phyloP scores from a whole-genome alignment of 2,888 invertebrate species.

The Habrosyne pyritoides region DNA sequence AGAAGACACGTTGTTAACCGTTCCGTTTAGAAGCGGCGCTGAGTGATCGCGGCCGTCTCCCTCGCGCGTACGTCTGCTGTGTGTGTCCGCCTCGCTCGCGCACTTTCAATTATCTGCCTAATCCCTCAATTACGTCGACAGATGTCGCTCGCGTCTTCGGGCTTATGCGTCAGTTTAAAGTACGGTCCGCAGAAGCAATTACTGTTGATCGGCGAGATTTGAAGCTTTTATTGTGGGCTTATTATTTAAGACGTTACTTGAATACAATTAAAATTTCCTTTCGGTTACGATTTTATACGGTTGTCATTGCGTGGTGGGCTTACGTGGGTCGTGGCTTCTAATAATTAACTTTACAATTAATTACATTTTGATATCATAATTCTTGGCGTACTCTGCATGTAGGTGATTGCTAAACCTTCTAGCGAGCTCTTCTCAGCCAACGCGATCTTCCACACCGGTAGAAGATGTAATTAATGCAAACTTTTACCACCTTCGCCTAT shows the following conservation, averaged over 20 bases:
- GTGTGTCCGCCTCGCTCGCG: conserved; percentile 58
- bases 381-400: too few species aligned
- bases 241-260: conserved; percentile 41
- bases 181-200: conserved; percentile 76
- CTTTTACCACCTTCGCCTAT: too few species aligned
- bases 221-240: conserved; percentile 25
- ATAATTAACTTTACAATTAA: too few species aligned
- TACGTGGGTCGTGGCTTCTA: neutral
- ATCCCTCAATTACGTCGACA: conserved; percentile 87
- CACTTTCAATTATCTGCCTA: conserved; percentile 87
- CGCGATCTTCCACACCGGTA: too few species aligned
- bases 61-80: conserved; percentile 43
- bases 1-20: conserved; percentile 87
- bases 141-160: conserved; percentile 83
- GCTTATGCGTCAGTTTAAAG: conserved; percentile 82
- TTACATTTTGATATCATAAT: too few species aligned
- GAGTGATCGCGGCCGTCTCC: conserved; percentile 58
- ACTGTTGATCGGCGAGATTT: conserved; percentile 68
- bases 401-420: too few species aligned
- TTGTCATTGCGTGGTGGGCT: neutral
- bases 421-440: too few species aligned
- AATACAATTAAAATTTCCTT: conserved; percentile 32
- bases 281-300: neutral
- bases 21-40: conserved; percentile 68
- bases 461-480: too few species aligned